A percentile compares a stretch with the other conserved stretches of the same genome.
phyloP scores from a whole-genome alignment of 2,113 vertebrate species.

The Mesoclemmys tuberculata region DNA sequence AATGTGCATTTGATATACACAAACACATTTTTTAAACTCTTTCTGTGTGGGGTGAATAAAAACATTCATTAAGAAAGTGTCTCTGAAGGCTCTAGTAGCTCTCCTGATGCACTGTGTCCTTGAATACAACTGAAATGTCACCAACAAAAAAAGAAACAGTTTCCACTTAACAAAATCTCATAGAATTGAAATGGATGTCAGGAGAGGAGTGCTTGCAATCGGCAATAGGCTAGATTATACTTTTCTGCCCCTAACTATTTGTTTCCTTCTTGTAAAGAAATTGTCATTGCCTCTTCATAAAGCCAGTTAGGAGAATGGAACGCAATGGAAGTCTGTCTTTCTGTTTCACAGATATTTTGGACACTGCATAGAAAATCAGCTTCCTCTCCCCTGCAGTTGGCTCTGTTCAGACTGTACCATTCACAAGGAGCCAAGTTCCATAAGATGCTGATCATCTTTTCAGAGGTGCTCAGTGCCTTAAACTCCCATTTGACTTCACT shows the following conservation, averaged over 20 bases:
- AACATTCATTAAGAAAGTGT: not conserved
- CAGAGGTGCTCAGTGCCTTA: not conserved
- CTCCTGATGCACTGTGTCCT: not conserved
- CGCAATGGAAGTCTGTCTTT: not conserved
- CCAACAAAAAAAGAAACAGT: not conserved
- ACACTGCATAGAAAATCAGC: not conserved
- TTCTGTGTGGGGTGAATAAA: not conserved
- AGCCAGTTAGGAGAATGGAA: not conserved
- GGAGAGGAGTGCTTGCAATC: not conserved
- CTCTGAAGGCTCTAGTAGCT: not conserved
- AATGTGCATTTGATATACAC: not conserved
- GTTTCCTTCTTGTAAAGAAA: constrained; percentile 24
- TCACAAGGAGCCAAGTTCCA: not conserved
- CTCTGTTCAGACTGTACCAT: not conserved
- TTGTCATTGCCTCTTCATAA: not conserved
- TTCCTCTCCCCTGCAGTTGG: not conserved
- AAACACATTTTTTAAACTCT: not conserved
- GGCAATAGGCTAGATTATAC: not conserved
- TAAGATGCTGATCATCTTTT: not conserved
- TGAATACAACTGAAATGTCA: not conserved
- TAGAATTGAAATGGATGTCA: not conserved
- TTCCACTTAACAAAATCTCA: not conserved
- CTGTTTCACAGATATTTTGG: not conserved
- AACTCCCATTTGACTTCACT: not conserved
- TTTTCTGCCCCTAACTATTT: not conserved